These are phyloP conservation scores for Trichopoda pennipes DNA, from an alignment of 2,888 invertebrate genomes.

Conservation along the genomic window DNA sequence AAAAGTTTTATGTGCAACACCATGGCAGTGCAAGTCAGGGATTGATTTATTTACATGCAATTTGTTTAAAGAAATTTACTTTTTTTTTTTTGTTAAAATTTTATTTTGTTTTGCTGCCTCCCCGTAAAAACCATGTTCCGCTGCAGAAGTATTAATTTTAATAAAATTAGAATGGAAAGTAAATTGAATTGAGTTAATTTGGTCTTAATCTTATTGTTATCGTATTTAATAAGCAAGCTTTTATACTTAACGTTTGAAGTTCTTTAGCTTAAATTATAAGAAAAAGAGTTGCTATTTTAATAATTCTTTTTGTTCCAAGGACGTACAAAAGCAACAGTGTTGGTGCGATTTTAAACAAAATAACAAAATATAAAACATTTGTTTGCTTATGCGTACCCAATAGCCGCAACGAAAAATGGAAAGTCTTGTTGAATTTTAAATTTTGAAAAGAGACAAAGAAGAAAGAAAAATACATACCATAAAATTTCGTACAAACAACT, in stretches of 20 bases:
- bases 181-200: constrained; percentile 34
- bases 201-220: not conserved
- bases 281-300: not conserved
- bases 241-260: not conserved
- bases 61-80: constrained; percentile 17
- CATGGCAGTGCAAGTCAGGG: constrained; percentile 7
- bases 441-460: too few species aligned
- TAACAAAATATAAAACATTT: not conserved
- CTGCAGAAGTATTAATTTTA: constrained; percentile 2
- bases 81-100: not conserved
- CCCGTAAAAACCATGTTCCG: not conserved
- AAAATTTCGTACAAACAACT: too few species aligned
- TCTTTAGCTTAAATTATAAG: not conserved
- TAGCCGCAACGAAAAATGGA: not conserved
- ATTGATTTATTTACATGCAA: constrained; percentile 40
- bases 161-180: constrained; percentile 21
- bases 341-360: not conserved
- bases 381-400: not conserved
- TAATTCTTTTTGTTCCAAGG: not conserved
- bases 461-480: too few species aligned
- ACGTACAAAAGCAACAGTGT: constrained; percentile 18
- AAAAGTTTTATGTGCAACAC: constrained; percentile 6
- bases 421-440: too few species aligned
- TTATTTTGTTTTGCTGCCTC: not conserved
- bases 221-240: not conserved